Evolutionary conservation across 2,797 vertebrate genomes (phyloP), one percentile per base, ranked within the genome.

Genomic region (Orientallactaga sibirica): DNA sequence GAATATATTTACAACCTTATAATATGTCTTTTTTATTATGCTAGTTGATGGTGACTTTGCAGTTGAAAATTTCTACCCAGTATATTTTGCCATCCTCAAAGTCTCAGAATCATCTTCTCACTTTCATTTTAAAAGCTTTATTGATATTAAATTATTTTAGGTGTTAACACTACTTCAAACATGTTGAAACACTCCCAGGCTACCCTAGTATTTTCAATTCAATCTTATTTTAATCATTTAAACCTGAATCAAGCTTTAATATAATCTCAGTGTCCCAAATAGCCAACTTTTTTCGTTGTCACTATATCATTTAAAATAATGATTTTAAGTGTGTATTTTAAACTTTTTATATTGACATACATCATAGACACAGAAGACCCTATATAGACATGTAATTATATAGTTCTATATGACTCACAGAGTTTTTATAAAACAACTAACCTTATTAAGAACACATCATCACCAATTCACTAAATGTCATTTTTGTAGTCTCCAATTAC

Each of bases 281-380:
- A 95, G 25, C 18, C 84, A 58, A 14, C 12, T 58, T 16, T 58
- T 58, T 58, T 58, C 14, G 14, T 58, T 58, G 2, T 58, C 16
- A 58, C 16, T 16, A 58, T 16, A 58, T 58, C 55, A 58, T 58
- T 58, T 58, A 58, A 58, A 58, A 58, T 16, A 58, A 3, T 52
- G 52, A 52, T 52, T 52, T 52, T 55, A 48, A 61, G 20, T 77
- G 0, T 88, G 20, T 81, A 93, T 82, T 90, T 93, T 78, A 92
- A 75, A 2, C 43, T 87, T 93, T 91, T 92, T 73, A 93, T 84
- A 93, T 93, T 78, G 41, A 88, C 87, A 52, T 78, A 15, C 10
- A 68, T 77, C 20, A 81, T 74, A 75, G 5, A 19, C 58, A 81
- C 33, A 52, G 70, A 94, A 91, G 75, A 62, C 22, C 66, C 37